Evolutionary conservation across 2,113 vertebrate genomes (phyloP).

Genomic region (Seriola dumerili): DNA sequence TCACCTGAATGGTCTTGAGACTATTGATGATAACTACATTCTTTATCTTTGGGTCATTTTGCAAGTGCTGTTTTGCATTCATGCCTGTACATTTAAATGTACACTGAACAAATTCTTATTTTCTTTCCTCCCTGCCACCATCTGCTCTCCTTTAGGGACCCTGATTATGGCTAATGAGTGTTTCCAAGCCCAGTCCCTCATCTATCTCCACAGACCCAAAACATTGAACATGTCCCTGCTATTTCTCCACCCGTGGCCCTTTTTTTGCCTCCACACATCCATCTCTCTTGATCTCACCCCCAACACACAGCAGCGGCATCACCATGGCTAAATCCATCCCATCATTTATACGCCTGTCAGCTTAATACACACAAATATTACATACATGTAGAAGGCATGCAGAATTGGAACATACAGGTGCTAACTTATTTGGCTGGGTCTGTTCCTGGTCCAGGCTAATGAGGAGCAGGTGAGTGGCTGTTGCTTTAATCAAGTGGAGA

Average conservation of each 20-base stretch:
- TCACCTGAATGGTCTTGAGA: conserved; percentile 13
- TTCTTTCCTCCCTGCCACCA: conserved; percentile 61
- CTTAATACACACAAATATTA: conserved; percentile 82
- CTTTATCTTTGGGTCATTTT: conserved; percentile 40
- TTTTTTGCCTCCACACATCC: conserved; percentile 56
- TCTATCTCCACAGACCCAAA: conserved; percentile 76
- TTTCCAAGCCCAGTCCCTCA: conserved; percentile 76
- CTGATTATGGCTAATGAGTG: conserved; percentile 80
- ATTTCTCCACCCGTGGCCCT: conserved; percentile 69
- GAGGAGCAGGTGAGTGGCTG: conserved; percentile 84
- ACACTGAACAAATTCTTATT: conserved; percentile 44
- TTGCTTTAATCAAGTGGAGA: conserved; percentile 88
- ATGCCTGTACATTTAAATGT: conserved; percentile 26
- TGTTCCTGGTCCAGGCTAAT: conserved; percentile 82
- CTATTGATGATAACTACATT: conserved; percentile 4
- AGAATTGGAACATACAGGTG: conserved; percentile 86
- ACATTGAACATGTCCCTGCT: conserved; percentile 77
- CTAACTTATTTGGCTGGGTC: conserved; percentile 84
- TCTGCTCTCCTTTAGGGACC: conserved; percentile 77
- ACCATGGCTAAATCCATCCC: conserved; percentile 51
- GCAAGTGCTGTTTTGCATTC: conserved; percentile 22
- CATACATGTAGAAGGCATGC: conserved; percentile 80
- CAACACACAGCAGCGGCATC: conserved; percentile 51
- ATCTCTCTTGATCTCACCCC: conserved; percentile 67
- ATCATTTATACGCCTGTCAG: conserved; percentile 82